These are phyloP conservation scores for Apantesis nais DNA, from an alignment of 2,888 invertebrate genomes.

Conservation along the genomic window DNA sequence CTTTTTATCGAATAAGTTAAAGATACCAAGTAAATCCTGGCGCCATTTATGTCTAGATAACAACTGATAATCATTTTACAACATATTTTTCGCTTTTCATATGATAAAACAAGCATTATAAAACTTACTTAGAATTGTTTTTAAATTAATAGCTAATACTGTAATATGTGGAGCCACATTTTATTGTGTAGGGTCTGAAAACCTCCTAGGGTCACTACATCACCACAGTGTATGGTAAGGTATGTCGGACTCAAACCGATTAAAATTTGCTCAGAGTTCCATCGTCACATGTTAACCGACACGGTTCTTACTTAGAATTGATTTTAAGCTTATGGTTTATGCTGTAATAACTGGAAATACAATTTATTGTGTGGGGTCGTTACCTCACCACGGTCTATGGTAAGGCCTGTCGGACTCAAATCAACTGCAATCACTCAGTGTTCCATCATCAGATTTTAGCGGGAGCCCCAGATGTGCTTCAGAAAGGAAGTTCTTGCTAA, in stretches of 20 bases:
- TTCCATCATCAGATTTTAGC: background rate
- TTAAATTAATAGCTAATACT: background rate
- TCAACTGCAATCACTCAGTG: background rate
- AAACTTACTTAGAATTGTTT: background rate
- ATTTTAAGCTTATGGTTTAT: background rate
- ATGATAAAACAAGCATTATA: background rate
- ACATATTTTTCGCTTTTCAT: conserved; percentile 6
- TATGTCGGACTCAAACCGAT: too few relatives aligned
- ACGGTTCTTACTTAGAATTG: background rate
- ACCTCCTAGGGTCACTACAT: too few relatives aligned
- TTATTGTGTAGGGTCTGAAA: too few relatives aligned
- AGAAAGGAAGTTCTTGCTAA: too few relatives aligned
- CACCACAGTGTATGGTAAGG: too few relatives aligned
- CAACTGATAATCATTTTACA: background rate
- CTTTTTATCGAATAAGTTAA: conserved; percentile 33
- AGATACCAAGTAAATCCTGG: conserved; percentile 30
- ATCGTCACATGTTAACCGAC: too few relatives aligned
- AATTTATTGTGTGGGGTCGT: too few relatives aligned
- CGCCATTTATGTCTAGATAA: conserved; percentile 31
- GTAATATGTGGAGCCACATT: background rate
- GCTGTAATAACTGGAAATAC: background rate
- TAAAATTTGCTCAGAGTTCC: too few relatives aligned
- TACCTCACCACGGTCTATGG: too few relatives aligned
- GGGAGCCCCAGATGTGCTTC: too few relatives aligned
- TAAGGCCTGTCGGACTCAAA: background rate